Base-by-base conservation (phyloP, 1,140 invertebrate species). In the Zaprionus gabonicus region DNA sequence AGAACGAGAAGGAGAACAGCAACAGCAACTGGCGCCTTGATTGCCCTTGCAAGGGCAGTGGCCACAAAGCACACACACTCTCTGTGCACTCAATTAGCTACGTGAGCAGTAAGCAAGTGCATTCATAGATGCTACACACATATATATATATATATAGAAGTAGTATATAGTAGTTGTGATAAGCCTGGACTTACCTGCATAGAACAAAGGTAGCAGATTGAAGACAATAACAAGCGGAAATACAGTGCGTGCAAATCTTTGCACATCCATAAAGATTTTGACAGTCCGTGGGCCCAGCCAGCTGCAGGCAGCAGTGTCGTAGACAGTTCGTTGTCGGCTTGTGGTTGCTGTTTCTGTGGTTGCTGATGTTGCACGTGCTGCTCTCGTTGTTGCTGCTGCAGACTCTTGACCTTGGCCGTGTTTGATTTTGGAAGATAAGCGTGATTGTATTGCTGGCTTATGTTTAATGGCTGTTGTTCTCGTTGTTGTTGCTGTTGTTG, bases 131-230 rank as follows among this genome's bases (percentile, higher is more conserved):
- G 7, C 23, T 23, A 23, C 23, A 23, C 23, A 23, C 23, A 23
- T 1, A 23, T 23, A 28, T 28, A 51, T 46, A 0, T 49, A 34
- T 1, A 56, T 62, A 34, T 20, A 20, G 20, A 0, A 20, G 20
- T 20, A 20, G 1, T 20, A 20, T 20, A 20, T 20, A 20, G n/a
- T 20, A 20, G 20, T 46, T 3, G 5, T 17, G 41, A 44, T 17
- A 9, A 9, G 34, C n/a, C 4, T 12, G 10, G 27, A 92, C 92
- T 92, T 59, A 93, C 92, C 92, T 91, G 92, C 92, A 92, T 92
- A 93, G 74, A 92, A 91, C 56, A 92, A 82, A 76, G 92, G 92
- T 78, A 93, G 82, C 91, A 93, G 84, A 87, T 93, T 92, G 71
- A 93, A 91, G 77, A 93, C 84, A 81, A 93, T 90, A 77, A 93